phyloP scores from a whole-genome alignment of 2,113 vertebrate species.

The Delphinus delphis region DNA sequence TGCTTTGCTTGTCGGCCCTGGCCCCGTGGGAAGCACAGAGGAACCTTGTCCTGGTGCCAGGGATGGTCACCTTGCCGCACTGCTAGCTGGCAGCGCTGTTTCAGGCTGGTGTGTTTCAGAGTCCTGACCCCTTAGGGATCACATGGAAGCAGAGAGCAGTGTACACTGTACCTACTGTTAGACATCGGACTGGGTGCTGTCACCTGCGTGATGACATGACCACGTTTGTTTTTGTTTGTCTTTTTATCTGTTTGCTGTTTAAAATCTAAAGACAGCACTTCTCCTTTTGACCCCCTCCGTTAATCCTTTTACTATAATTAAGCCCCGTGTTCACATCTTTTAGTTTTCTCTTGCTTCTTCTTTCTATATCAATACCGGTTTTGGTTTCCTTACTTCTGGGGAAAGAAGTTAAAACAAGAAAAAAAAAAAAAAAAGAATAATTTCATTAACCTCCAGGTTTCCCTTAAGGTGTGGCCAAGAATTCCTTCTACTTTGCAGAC shows the following conservation, averaged over 20 bases:
- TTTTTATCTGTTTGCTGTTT: background rate
- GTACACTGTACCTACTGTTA: accelerated
- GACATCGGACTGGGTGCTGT: accelerated
- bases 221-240: too few species aligned
- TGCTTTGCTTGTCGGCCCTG: background rate
- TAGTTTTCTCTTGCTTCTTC: background rate
- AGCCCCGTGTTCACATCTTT: background rate
- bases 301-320: background rate
- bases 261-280: background rate
- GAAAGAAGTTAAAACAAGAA: background rate
- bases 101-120: background rate
- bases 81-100: background rate
- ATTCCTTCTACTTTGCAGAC: background rate
- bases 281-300: background rate
- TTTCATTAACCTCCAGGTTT: constrained; percentile 2
- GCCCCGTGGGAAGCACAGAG: accelerated
- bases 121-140: background rate
- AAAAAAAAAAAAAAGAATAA: background rate
- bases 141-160: background rate
- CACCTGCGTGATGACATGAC: accelerated
- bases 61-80: background rate
- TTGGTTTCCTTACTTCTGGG: background rate
- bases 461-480: constrained; percentile 14
- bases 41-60: accelerated
- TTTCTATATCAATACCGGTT: background rate